Base-by-base conservation (phyloP, 1,140 invertebrate genomes). In the Aporrectodea caliginosa region DNA sequence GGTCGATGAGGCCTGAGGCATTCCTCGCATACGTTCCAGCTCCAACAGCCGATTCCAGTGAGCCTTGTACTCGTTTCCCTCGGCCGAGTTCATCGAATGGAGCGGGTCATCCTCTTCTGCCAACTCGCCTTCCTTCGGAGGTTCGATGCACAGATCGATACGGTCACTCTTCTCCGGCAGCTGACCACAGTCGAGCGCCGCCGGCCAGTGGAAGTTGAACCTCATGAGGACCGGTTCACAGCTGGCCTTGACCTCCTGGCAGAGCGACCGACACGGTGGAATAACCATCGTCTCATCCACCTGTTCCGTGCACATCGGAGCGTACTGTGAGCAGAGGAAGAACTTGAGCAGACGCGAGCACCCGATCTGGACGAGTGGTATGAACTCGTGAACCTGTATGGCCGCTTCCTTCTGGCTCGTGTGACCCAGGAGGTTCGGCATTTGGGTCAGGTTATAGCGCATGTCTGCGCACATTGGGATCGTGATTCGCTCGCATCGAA, bases 391-490 rank as follows among this genome's bases (percentile, higher is more conserved):
- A 69, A 84, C 83, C 70, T 84, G 81, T 12, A 81, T 43, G 27
- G 79, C 96, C 29, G 97, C 98, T 83, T 98, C 96, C 83, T 98
- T 95, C 89, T 99, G 96, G 83, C 93, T 96, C 73, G 93, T 92
- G 84, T 99, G 97, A 76, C 94, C 93, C 81, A 98, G 89, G 35
- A 98, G 85, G 89, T 98, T 99, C 1, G 96, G 97, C 92, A 98
- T 95, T 78, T 97, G 97, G 0, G 97, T 99, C 87, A 93, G 91
- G 88, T 98, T 99, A 88, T 99, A 99, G 35, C 91, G 92, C 78
- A 98, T 94, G 84, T 97, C 93, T 87, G 93, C 92, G 89, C 97
- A 99, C 83, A 98, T 91, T 16, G 93, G 93, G 79, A 98, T 95
- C 1, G 93, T 95, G 81, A 98, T 97, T 1, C 93, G 92, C 86